Evolutionary conservation across 1,140 invertebrate genomes (phyloP), one percentile per base, ranked within the genome.

Genomic region (Epicauta chinensis): DNA sequence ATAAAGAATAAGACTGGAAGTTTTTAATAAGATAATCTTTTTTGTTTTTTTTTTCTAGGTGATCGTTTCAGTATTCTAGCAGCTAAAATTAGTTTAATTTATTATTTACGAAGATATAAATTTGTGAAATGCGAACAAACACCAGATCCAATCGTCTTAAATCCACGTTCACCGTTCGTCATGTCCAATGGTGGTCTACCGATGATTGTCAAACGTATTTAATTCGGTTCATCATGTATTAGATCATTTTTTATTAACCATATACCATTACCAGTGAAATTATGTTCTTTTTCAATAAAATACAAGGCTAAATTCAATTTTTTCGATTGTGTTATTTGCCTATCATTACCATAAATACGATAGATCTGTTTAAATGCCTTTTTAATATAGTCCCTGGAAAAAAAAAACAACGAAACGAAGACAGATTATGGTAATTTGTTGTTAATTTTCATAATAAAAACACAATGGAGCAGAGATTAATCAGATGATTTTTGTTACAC

Each of bases 181-280:
- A 12, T 34, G 12, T 12, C 32, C 10, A 34, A n/a, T 34, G 12
- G 2, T n/a, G 32, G 32, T 1, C 12, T 34, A 34, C 32, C 32
- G 12, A 34, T 34, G 32, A 34, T 34, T 11, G 32, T 34, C 3
- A 34, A 12, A 34, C 10, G 11, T 9, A 34, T 34, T 3, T 34
- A 34, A 34, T 23, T 23, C 23, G 7, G n/a, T 23, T 23, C 23
- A 23, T 23, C 23, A 7, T 23, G 23, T 23, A 7, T 23, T 23
- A 23, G 7, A 5, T 23, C 23, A 23, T 23, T 23, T 23, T 23
- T 23, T 23, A 23, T 47, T 11, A 17, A n/a, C 75, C 76, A 78
- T 6, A 78, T 69, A 14, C 75, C 76, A 69, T 76, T 74, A 30
- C 75, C 75, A 57, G 64, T 71, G 64, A 77, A 78, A 61, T 78